Evolutionary conservation across 2,113 vertebrate genomes (phyloP).

Genomic region (Delphinus delphis): DNA sequence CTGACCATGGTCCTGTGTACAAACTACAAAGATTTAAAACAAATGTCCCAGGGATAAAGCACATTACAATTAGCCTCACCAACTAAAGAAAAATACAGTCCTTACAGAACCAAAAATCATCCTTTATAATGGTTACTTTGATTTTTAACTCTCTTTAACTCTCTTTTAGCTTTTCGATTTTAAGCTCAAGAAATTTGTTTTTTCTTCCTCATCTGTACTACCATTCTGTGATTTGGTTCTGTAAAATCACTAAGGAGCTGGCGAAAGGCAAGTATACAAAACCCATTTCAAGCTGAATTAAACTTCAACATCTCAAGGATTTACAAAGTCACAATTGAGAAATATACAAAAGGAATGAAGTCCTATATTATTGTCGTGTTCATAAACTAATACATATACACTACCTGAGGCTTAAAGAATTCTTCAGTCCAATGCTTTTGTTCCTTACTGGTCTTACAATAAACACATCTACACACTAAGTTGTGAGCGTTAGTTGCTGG

Average conservation of each 20-base stretch:
- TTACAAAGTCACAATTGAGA: background rate
- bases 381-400: background rate
- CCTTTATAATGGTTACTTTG: background rate
- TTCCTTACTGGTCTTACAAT: background rate
- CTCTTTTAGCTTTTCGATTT: background rate
- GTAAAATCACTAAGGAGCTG: background rate
- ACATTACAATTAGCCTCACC: background rate
- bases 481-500: background rate
- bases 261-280: constrained; percentile 14
- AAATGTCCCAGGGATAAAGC: background rate
- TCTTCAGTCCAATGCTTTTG: background rate
- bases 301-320: background rate
- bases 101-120: background rate
- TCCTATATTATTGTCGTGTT: background rate
- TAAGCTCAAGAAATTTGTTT: constrained; percentile 21
- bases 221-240: background rate
- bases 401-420: background rate
- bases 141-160: background rate
- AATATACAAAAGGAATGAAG: background rate
- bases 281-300: background rate
- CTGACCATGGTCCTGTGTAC: background rate
- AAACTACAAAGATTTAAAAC: background rate
- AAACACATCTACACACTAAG: background rate
- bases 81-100: background rate
- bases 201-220: constrained; percentile 8